Conservation (phyloP, 64 coral and sea anemone genomes). For the Stylophora pistillata region DNA sequence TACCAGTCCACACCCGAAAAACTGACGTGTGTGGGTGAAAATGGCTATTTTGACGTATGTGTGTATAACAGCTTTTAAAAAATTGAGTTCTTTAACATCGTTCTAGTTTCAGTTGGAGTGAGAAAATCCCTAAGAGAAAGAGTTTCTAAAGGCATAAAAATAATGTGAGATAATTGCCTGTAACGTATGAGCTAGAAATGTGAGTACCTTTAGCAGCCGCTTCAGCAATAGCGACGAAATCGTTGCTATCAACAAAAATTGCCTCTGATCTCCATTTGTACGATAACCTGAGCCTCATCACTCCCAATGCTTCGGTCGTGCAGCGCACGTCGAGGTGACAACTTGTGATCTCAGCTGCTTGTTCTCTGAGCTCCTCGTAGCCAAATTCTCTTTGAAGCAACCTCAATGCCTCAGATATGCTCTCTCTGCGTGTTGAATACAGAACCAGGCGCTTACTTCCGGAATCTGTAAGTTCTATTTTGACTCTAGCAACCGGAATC, state of each 20-base stretch:
- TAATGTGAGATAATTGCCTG: too few relatives aligned
- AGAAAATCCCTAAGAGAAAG: too few relatives aligned
- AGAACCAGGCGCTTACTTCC: background rate
- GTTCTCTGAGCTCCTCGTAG: background rate
- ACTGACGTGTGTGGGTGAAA: too few relatives aligned
- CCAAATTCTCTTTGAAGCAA: background rate
- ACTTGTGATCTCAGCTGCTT: background rate
- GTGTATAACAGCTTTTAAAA: too few relatives aligned
- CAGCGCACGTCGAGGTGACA: background rate
- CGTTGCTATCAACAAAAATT: background rate
- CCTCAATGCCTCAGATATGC: background rate
- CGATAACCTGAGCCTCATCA: background rate
- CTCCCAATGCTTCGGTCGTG: background rate
- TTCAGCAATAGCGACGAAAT: background rate
- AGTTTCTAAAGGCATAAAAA: too few relatives aligned
- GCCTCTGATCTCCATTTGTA: conserved; percentile 1
- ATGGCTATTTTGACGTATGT: too few relatives aligned
- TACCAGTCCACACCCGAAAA: too few relatives aligned
- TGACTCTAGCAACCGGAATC: background rate
- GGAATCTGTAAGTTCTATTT: background rate
- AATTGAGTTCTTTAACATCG: too few relatives aligned
- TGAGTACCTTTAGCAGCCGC: background rate
- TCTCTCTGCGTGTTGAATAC: background rate
- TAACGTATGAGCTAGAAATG: background rate
- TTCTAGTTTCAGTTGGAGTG: too few relatives aligned